phyloP scores from a whole-genome alignment of 2,113 vertebrate genomes.

The Odobenus rosmarus region DNA sequence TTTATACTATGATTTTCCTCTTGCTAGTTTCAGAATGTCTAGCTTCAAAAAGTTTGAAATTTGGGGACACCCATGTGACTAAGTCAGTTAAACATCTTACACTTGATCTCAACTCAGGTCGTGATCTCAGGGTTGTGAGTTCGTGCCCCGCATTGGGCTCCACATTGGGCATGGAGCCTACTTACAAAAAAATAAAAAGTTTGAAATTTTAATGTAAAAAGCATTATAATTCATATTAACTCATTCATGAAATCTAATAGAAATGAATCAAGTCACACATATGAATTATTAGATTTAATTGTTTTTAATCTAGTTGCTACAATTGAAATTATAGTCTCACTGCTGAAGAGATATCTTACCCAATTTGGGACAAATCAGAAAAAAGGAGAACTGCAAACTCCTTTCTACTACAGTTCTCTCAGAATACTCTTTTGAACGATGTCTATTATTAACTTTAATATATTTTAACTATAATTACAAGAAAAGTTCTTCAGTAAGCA shows the following conservation, averaged over 20 bases:
- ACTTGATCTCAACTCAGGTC: not conserved
- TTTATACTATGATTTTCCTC: conserved; percentile 5
- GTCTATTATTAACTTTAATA: conserved; percentile 41
- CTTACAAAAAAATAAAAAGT: not conserved
- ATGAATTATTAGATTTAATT: conserved; percentile 56
- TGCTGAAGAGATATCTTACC: not conserved
- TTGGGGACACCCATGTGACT: not conserved
- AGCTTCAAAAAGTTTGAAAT: conserved; percentile 45
- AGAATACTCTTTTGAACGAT: conserved; percentile 16
- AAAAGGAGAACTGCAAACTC: conserved; percentile 40
- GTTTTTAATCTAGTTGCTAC: conserved; percentile 32
- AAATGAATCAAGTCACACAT: conserved; percentile 42
- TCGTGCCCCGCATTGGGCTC: not conserved
- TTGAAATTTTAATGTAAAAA: not conserved
- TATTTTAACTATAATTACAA: conserved; percentile 58
- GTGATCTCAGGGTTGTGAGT: not conserved
- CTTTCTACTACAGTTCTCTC: conserved; percentile 5
- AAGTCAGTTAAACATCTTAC: not conserved
- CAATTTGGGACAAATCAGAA: conserved; percentile 32
- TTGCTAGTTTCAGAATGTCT: conserved; percentile 28
- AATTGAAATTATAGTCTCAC: conserved; percentile 43
- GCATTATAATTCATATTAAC: not conserved
- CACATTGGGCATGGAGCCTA: not conserved
- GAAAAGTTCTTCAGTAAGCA: conserved; percentile 33
- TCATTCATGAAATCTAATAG: conserved; percentile 47